Evolutionary conservation across 2,888 invertebrate species (phyloP).

Genomic region (Branchipolynoe longqiensis): DNA sequence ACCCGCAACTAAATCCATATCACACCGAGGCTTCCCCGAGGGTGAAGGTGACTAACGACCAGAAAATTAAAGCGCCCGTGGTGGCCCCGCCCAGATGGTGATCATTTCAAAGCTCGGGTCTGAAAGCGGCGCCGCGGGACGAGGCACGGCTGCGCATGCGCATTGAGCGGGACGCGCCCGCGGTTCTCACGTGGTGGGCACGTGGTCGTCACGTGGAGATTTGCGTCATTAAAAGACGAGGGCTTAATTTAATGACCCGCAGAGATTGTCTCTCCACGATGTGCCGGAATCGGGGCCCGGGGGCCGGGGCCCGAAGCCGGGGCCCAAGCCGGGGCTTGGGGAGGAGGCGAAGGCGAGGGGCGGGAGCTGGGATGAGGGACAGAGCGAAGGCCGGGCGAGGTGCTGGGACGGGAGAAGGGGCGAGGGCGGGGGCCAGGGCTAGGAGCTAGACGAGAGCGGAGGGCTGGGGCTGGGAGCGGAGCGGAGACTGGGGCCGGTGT

Average conservation of each 20-base stretch:
- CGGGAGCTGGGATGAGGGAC: not conserved
- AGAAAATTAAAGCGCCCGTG: slow-evolving; percentile 36
- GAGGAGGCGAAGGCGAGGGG: no score
- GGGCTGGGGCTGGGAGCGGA: no score
- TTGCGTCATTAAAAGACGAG: slow-evolving; percentile 22
- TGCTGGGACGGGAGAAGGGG: no score
- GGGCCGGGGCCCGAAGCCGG: no score
- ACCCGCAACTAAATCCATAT: no score
- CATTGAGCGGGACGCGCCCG: not conserved
- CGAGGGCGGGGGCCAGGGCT: no score
- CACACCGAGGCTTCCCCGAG: not conserved
- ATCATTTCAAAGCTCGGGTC: slow-evolving; percentile 19
- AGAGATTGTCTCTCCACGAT: no score
- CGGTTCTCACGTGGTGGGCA: not conserved
- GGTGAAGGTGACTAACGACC: slow-evolving; percentile 20
- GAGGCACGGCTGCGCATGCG: not conserved
- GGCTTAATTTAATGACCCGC: slow-evolving; percentile 33
- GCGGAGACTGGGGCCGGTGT: no score
- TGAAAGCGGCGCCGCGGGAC: not conserved
- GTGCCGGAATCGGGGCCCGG: no score
- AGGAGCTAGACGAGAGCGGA: no score
- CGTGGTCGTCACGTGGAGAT: not conserved
- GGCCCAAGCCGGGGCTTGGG: no score
- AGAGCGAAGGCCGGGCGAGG: not conserved
- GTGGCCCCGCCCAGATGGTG: not conserved